phyloP scores from a whole-genome alignment of 2,797 vertebrate species.

The Percopsis omiscomaycus region DNA sequence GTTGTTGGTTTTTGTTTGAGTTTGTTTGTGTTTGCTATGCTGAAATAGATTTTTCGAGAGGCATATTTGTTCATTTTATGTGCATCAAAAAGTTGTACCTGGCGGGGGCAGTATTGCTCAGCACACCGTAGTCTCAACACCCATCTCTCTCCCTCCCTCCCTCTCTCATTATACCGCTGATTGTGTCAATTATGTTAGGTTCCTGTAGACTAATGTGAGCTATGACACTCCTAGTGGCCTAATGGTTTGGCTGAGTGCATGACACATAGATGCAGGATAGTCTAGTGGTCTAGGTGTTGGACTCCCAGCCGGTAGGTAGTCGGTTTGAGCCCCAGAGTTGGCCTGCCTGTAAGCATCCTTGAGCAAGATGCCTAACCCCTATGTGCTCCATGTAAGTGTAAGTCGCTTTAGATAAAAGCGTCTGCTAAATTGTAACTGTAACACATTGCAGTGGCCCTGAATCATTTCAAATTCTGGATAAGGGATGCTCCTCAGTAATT shows the following conservation, averaged over 20 bases:
- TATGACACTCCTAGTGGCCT: conserved; percentile 8
- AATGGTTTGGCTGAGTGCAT: not conserved
- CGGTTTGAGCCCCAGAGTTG: no score
- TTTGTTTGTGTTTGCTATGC: no score
- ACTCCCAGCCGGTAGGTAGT: no score
- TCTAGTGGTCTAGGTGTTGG: no score
- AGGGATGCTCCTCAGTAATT: not conserved
- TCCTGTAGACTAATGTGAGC: not conserved
- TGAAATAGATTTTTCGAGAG: not conserved
- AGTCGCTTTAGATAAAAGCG: no score
- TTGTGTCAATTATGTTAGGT: conserved; percentile 1
- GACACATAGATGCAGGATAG: not conserved
- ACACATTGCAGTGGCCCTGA: not conserved
- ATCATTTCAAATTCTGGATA: not conserved
- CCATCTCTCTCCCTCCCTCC: not conserved
- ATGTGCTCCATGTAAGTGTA: no score
- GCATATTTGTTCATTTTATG: no score
- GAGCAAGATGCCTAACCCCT: no score
- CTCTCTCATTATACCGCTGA: not conserved
- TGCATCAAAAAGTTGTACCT: conserved; percentile 15
- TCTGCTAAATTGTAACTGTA: not conserved
- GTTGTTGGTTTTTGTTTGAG: no score
- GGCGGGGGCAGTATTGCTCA: conserved; percentile 44
- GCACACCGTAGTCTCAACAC: no score
- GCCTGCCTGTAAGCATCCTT: no score